phyloP scores from a whole-genome alignment of 2,888 invertebrate genomes.

The Drosophila robusta region DNA sequence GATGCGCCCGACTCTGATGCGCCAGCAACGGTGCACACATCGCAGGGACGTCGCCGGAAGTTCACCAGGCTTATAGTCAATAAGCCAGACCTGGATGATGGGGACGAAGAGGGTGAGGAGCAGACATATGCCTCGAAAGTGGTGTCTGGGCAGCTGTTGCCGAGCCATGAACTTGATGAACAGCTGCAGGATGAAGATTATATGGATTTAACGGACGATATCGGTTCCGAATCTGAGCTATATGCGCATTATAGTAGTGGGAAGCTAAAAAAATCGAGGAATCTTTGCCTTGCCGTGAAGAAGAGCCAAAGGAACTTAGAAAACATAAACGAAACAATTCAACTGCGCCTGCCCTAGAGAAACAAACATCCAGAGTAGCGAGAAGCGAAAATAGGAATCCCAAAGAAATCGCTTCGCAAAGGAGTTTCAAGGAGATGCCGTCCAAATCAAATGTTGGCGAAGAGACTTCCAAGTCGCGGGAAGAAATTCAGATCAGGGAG shows the following conservation, averaged over 20 bases:
- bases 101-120: neutral
- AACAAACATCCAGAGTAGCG: neutral
- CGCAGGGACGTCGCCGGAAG: slow-evolving; percentile 29
- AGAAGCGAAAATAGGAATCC: neutral
- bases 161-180: neutral
- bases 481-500: neutral
- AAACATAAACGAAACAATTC: neutral
- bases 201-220: slow-evolving; percentile 2
- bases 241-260: slow-evolving; percentile 13
- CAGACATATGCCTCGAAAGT: neutral
- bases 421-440: neutral
- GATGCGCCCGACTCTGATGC: slow-evolving; percentile 10
- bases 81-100: neutral
- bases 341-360: neutral
- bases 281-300: neutral
- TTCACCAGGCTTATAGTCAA: slow-evolving; percentile 31
- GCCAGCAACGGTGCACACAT: neutral
- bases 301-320: neutral
- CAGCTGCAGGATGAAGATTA: neutral
- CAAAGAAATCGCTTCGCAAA: neutral
- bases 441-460: neutral
- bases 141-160: neutral
- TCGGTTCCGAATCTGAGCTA: slow-evolving; percentile 5
- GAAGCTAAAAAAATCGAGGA: neutral
- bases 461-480: neutral